phyloP scores from a whole-genome alignment of 1,140 invertebrate species.

The Penaeus vannamei region DNA sequence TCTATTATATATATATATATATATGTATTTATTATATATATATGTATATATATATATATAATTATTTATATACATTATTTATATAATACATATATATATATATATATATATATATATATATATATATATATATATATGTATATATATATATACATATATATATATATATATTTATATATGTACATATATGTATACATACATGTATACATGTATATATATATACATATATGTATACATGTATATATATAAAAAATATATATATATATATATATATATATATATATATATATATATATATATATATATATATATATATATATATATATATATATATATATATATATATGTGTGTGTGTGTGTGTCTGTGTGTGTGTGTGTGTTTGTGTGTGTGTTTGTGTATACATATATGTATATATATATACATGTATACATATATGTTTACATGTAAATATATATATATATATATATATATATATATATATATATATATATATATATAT shows the following conservation, averaged over 20 bases:
- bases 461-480: slow-evolving; percentile 35
- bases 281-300: slow-evolving; percentile 44
- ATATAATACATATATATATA: not conserved
- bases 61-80: not conserved
- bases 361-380: not conserved
- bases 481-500: not conserved
- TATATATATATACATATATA: slow-evolving; percentile 29
- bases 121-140: slow-evolving; percentile 8
- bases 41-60: not conserved
- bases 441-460: slow-evolving; percentile 43
- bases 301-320: not conserved
- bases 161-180: slow-evolving; percentile 42
- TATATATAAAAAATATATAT: slow-evolving; percentile 24
- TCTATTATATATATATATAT: slow-evolving; percentile 3
- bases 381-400: slow-evolving; percentile 5
- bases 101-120: not conserved
- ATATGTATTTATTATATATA: slow-evolving; percentile 5
- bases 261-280: slow-evolving; percentile 40
- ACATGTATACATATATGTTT: slow-evolving; percentile 1
- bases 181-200: slow-evolving; percentile 38
- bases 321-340: not conserved
- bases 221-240: slow-evolving; percentile 1
- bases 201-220: slow-evolving; percentile 37
- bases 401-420: slow-evolving; percentile 10
- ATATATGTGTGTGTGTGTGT: not conserved